These are phyloP conservation scores for Piezodorus guildinii DNA, from an alignment of 1,140 invertebrate genomes.

Conservation along the genomic window DNA sequence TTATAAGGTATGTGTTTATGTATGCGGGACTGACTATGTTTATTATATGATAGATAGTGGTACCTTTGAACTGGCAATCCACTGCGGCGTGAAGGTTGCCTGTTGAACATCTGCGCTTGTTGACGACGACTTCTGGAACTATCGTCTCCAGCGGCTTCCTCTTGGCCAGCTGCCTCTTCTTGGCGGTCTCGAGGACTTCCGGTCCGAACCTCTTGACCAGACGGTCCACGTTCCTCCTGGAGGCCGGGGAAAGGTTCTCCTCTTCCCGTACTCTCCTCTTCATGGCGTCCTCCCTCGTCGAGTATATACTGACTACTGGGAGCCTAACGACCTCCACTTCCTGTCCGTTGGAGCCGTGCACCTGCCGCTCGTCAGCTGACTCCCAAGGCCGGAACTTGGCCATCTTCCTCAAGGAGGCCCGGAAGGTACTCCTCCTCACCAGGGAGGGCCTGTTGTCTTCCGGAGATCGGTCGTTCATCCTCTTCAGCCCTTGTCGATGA, in stretches of 20 bases:
- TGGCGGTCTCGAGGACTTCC: constrained; percentile 18
- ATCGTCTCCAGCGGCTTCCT: constrained; percentile 11
- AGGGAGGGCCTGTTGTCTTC: not conserved
- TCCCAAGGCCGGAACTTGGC: constrained; percentile 31
- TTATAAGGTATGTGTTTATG: too few relatives aligned
- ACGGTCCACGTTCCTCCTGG: constrained; percentile 11
- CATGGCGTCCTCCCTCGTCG: constrained; percentile 26
- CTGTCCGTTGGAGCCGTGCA: constrained; percentile 10
- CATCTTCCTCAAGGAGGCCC: constrained; percentile 55
- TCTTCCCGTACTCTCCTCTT: constrained; percentile 31
- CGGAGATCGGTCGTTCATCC: not conserved
- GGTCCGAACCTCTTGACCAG: constrained; percentile 21
- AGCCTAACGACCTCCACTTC: constrained; percentile 1
- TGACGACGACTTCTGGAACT: not conserved
- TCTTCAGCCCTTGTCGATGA: not conserved
- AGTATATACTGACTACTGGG: constrained; percentile 30
- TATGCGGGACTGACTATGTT: too few relatives aligned
- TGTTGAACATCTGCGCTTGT: constrained; percentile 1
- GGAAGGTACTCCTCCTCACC: constrained; percentile 33
- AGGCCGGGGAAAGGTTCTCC: constrained; percentile 10
- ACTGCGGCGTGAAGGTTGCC: not conserved
- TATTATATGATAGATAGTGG: not conserved
- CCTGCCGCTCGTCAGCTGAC: constrained; percentile 26
- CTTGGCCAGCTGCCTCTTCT: constrained; percentile 1
- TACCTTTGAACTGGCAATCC: not conserved